Evolutionary conservation across 1,140 invertebrate genomes (phyloP), one percentile per base, ranked within the genome.

Genomic region (Cherax quadricarinatus): DNA sequence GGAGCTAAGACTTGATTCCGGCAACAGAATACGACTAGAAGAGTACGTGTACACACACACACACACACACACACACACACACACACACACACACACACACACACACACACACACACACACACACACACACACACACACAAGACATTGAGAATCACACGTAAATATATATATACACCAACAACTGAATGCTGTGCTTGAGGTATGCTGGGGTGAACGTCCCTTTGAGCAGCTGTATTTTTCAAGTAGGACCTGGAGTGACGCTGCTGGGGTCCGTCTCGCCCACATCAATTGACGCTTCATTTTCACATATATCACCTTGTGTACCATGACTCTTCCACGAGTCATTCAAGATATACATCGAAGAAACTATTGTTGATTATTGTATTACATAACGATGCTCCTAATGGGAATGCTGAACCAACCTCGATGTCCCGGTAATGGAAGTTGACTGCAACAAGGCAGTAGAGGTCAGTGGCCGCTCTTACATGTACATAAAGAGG

Each of bases 141-240:
- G 3, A 57, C 53, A 57, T 57, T 57, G 53, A 57, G 53, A 57
- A 14, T 57, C 30, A 51, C n/a, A 82, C 53, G n/a, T n/a, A 53
- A 21, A 51, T n/a, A 82, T 48, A 80, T n/a, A 82, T 82, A 16
- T 82, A 30, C 66, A 57, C 62, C 62, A 66, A 75, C 70, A 75
- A 75, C 2, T 75, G 70, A 30, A 30, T n/a, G 70, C 57, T 83
- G 18, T 14, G 57, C 21, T 81, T 51, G 14, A 51, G 21, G 16
- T 81, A 51, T 6, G 48, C 51, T 49, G 79, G 48, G 48, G 51
- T 81, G 48, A 81, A 48, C n/a, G 51, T 81, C 51, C 16, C 21
- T 6, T 49, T 49, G 79, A 24, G 51, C 14, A 24, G 51, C 30
- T 81, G 70, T 81, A 16, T 81, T 24, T 81, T 21, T 51, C 53